A percentile compares a stretch with the other conserved stretches of the same genome.
phyloP scores from a whole-genome alignment of 2,888 invertebrate species.

The Pachliopta kotzebuea region DNA sequence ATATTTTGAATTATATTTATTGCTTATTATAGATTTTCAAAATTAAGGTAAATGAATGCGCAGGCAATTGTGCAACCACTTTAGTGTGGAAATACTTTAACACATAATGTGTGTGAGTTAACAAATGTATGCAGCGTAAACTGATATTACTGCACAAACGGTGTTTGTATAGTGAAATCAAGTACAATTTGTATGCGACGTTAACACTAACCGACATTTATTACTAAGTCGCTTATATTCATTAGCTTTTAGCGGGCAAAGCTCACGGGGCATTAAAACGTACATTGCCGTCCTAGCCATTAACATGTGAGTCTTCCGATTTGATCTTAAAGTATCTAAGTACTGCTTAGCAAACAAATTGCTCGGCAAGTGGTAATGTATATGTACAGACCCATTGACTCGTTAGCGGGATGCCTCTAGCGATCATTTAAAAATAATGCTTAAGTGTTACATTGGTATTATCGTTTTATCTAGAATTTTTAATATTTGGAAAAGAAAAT shows the following conservation, averaged over 20 bases:
- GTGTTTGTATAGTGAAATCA: constrained; percentile 39
- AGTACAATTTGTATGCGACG: constrained; percentile 62
- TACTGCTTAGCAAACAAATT: constrained; percentile 25
- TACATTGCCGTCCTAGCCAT: constrained; percentile 39
- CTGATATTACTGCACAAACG: constrained; percentile 41
- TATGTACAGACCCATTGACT: constrained; percentile 23
- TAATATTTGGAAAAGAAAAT: too few relatives aligned
- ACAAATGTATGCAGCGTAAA: constrained; percentile 35
- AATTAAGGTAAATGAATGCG: too few relatives aligned
- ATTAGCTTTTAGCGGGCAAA: constrained; percentile 48
- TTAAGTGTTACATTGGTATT: too few relatives aligned
- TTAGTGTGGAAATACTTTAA: background rate
- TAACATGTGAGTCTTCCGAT: constrained; percentile 35
- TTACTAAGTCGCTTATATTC: constrained; percentile 47
- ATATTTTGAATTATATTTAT: too few relatives aligned
- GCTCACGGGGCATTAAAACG: constrained; percentile 36
- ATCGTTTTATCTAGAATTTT: too few relatives aligned
- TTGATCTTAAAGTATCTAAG: constrained; percentile 30
- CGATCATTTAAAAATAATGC: background rate
- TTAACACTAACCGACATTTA: constrained; percentile 55
- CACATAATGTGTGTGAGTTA: background rate
- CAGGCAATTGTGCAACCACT: too few relatives aligned
- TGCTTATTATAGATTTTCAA: too few relatives aligned
- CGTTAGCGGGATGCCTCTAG: background rate
- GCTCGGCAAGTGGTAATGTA: constrained; percentile 25